phyloP scores from a whole-genome alignment of 2,113 vertebrate genomes.

The Anser cygnoides region DNA sequence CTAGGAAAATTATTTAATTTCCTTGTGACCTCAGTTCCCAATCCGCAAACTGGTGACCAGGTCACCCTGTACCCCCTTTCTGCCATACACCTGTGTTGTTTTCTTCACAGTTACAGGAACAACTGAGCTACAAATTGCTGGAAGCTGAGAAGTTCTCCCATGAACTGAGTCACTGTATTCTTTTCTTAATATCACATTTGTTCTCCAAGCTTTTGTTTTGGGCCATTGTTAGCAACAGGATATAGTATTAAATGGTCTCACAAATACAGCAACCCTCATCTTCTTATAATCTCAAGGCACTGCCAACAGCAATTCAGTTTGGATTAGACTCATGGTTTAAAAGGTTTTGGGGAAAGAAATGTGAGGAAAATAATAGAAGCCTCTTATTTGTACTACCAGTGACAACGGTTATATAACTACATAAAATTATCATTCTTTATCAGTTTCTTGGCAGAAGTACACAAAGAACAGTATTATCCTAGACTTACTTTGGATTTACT shows the following conservation, averaged over 20 bases:
- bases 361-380: background rate
- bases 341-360: background rate
- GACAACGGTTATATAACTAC: background rate
- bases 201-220: background rate
- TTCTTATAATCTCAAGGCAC: background rate
- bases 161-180: fast-evolving
- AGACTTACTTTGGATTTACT: background rate
- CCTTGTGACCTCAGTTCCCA: background rate
- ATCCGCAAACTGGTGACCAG: no score
- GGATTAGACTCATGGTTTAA: background rate
- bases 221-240: background rate
- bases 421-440: conserved; percentile 25
- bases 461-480: conserved; percentile 6
- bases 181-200: background rate
- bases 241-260: background rate
- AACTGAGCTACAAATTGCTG: background rate
- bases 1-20: background rate
- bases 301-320: background rate
- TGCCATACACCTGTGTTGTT: background rate
- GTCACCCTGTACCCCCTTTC: background rate
- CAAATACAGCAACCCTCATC: background rate
- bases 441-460: conserved; percentile 11
- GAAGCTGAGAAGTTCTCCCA: background rate
- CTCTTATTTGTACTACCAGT: background rate
- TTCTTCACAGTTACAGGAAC: background rate